phyloP scores from a whole-genome alignment of 92 coral and sea anemone species.

The Epizoanthus scotinus region DNA sequence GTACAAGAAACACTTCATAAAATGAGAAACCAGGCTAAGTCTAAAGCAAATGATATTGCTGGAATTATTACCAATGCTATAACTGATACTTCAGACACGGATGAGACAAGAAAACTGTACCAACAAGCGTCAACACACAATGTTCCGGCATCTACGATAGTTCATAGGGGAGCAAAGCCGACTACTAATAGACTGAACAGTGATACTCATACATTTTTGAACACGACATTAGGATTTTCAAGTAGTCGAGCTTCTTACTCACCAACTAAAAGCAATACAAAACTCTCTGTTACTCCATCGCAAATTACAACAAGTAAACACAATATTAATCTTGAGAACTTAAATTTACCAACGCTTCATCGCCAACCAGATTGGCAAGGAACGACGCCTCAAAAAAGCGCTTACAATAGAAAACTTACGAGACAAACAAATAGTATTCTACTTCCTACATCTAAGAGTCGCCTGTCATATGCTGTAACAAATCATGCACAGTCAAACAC shows the following conservation, averaged over 20 bases:
- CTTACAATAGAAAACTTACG: too few relatives aligned
- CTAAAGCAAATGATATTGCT: not conserved
- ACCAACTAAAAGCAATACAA: not conserved
- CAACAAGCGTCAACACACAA: not conserved
- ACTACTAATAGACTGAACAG: not conserved
- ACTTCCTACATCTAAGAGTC: too few relatives aligned
- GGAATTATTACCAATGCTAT: slow-evolving; percentile 13
- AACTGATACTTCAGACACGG: not conserved
- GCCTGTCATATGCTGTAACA: too few relatives aligned
- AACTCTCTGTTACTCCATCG: not conserved
- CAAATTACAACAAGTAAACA: not conserved
- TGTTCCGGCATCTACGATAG: not conserved
- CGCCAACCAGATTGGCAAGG: not conserved
- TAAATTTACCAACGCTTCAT: not conserved
- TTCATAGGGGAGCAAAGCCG: not conserved
- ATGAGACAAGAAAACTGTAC: not conserved
- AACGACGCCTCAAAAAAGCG: too few relatives aligned
- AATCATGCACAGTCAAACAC: not conserved
- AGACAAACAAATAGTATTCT: too few relatives aligned
- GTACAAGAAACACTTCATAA: not conserved
- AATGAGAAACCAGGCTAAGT: not conserved
- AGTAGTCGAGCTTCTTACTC: not conserved
- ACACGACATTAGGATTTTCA: not conserved
- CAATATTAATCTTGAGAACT: not conserved
- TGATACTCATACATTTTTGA: not conserved